phyloP scores from a whole-genome alignment of 2,797 vertebrate species.

The Melopsittacus undulatus region DNA sequence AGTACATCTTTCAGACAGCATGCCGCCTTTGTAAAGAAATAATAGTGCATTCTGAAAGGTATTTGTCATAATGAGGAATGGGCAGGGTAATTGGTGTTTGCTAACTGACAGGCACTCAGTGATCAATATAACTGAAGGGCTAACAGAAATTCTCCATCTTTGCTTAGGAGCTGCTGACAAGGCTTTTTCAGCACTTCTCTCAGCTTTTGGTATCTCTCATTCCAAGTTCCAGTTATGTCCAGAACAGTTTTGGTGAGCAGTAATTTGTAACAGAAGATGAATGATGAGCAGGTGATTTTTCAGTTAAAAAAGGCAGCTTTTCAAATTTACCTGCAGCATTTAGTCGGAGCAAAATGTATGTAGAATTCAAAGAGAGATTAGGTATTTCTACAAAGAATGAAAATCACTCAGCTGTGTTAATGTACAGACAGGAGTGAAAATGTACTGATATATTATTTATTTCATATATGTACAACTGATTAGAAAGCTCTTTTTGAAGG shows the following conservation, averaged over 20 bases:
- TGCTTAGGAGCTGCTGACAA: slow-evolving; percentile 72
- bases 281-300: slow-evolving; percentile 7
- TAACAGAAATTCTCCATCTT: slow-evolving; percentile 60
- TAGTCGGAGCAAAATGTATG: background rate
- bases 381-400: background rate
- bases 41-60: slow-evolving; percentile 57
- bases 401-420: background rate
- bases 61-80: slow-evolving; percentile 71
- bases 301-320: background rate
- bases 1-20: slow-evolving; percentile 55
- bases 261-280: slow-evolving; percentile 36
- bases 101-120: slow-evolving; percentile 58
- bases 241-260: slow-evolving; percentile 11
- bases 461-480: background rate
- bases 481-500: background rate
- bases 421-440: background rate
- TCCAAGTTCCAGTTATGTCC: slow-evolving; percentile 37
- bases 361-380: background rate
- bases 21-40: slow-evolving; percentile 43
- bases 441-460: background rate
- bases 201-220: slow-evolving; percentile 41
- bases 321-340: background rate
- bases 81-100: slow-evolving; percentile 72
- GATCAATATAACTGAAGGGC: slow-evolving; percentile 54
- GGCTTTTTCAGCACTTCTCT: slow-evolving; percentile 63